Base-by-base conservation (phyloP, 1,140 invertebrate species). In the Antheraea mylitta region DNA sequence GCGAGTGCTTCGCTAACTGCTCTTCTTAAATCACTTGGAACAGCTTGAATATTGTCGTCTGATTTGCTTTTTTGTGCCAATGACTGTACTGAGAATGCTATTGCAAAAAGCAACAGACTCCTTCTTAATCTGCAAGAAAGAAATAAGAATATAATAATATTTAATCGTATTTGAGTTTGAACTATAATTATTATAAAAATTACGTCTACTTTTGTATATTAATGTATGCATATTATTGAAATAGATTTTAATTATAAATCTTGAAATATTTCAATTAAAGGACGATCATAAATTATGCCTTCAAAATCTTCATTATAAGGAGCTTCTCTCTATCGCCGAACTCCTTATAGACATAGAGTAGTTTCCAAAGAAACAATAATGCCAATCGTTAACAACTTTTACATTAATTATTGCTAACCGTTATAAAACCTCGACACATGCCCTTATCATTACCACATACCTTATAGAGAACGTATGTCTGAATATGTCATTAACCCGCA, bases 1-100 rank as follows among this genome's bases (percentile, higher is more conserved):
- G 86, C 83, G 30, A 92, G 60, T 13, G 90, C 90, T 70, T 92
- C 90, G 38, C 88, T 92, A 45, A 86, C 88, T 1, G 75, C 78
- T 67, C 90, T 67, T 48, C 88, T 73, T 18, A 92, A 71, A 48
- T 92, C 90, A 65, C 86, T 92, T 0, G 88, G 90, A 18, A 91
- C 90, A 19, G 82, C 73, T 71, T 90, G 87, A 58, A 86, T 70
- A 68, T 74, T 83, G 37, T 89, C 87, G 62, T 89, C 86, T 76
- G 76, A 66, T 69, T 82, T 91, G 66, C 68, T 81, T 78, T 83
- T 90, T 72, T 88, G 79, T 67, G 85, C 79, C 38, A 68, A 65
- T 69, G 76, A 80, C 18, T 77, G 70, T 69, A 64, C 65, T 19
- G 74, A 60, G 38, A 80, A 75, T 64, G 79, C 69, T 70, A 78